phyloP scores from a whole-genome alignment of 2,888 invertebrate species.

The Troides helena region DNA sequence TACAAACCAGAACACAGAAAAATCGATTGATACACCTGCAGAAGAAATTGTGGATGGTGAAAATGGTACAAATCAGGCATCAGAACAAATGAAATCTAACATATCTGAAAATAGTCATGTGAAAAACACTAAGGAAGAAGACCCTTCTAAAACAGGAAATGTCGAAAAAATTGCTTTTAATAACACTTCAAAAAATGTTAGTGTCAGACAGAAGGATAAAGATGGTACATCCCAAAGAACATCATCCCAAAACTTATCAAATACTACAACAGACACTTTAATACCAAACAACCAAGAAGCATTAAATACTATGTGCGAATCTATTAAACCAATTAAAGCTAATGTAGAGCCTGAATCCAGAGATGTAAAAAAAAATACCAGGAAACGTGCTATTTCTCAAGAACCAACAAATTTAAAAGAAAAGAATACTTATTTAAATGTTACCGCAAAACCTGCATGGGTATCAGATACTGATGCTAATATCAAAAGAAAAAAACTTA shows the following conservation, averaged over 20 bases:
- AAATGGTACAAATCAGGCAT: slow-evolving; percentile 30
- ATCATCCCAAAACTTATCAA: slow-evolving; percentile 41
- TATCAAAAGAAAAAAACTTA: neutral
- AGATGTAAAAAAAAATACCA: slow-evolving; percentile 6
- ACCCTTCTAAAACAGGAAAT: slow-evolving; percentile 28
- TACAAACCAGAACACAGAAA: slow-evolving; percentile 10
- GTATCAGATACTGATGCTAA: slow-evolving; percentile 20
- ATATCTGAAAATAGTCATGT: slow-evolving; percentile 18
- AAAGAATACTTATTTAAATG: slow-evolving; percentile 1
- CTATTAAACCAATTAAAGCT: slow-evolving; percentile 3
- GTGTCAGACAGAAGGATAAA: slow-evolving; percentile 22
- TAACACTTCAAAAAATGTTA: slow-evolving; percentile 29
- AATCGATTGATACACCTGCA: neutral
- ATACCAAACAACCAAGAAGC: slow-evolving; percentile 71
- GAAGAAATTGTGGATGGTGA: slow-evolving; percentile 26
- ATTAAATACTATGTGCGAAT: slow-evolving; percentile 37
- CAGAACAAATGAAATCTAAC: slow-evolving; percentile 4
- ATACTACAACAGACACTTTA: slow-evolving; percentile 50
- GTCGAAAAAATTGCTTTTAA: slow-evolving; percentile 20
- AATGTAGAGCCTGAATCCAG: slow-evolving; percentile 7
- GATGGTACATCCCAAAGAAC: slow-evolving; percentile 19
- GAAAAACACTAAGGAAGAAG: slow-evolving; percentile 29
- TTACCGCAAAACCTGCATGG: slow-evolving; percentile 6
- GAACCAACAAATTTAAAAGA: slow-evolving; percentile 9
- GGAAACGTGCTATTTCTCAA: slow-evolving; percentile 25